Percentiles rank a stretch among this genome's conserved stretches.
These are phyloP conservation scores for Odocoileus hemionus DNA, from an alignment of 2,113 vertebrate species.

Conservation along the genomic window DNA sequence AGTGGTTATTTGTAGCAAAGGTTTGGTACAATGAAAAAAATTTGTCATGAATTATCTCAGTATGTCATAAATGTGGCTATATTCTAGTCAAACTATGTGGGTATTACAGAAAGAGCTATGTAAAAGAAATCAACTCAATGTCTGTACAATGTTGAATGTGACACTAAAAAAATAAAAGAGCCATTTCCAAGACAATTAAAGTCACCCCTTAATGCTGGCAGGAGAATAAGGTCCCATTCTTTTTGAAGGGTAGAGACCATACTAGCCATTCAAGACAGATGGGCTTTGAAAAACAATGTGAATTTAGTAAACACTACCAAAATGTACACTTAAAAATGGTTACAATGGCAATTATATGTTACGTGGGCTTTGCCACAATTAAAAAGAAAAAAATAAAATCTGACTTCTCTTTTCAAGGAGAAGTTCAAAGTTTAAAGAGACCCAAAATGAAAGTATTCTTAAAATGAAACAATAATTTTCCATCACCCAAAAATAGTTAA, in stretches of 20 bases:
- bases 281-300: not conserved
- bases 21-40: not conserved
- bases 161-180: constrained; percentile 26
- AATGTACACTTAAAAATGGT: not conserved
- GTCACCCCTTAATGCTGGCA: not conserved
- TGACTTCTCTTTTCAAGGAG: constrained; percentile 30
- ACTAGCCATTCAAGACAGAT: not conserved
- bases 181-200: constrained; percentile 38
- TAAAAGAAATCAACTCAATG: constrained; percentile 2
- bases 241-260: not conserved
- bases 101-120: constrained; percentile 5
- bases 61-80: not conserved
- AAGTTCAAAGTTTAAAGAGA: constrained; percentile 6
- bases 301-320: not conserved
- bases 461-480: not conserved
- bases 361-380: not conserved
- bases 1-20: not conserved
- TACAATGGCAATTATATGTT: not conserved
- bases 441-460: constrained; percentile 3
- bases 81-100: constrained; percentile 10
- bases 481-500: not conserved
- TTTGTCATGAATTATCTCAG: not conserved
- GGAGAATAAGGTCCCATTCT: not conserved
- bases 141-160: not conserved
- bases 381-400: not conserved